A percentile compares a stretch with the other conserved stretches of the same genome.
Conservation (phyloP, 2,888 invertebrate species). For the Taphrorychus bicolor region DNA sequence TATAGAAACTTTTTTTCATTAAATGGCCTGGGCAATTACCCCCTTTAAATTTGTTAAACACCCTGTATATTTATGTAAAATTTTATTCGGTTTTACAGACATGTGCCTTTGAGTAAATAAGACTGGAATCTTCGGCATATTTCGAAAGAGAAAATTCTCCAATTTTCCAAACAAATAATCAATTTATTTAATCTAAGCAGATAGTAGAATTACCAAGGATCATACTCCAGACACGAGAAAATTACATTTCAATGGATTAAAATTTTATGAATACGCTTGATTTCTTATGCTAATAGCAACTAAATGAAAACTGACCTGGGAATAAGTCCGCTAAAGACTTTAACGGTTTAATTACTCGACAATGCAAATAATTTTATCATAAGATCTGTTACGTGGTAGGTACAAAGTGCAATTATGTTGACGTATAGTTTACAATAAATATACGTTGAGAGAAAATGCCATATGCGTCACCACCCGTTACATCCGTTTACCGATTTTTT, state of each 20-base stretch:
- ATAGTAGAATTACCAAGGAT: background rate
- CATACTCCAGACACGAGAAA: background rate
- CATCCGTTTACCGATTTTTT: background rate
- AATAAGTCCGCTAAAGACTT: background rate
- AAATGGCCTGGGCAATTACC: too few species aligned
- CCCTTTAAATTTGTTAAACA: too few species aligned
- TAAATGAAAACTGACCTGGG: background rate
- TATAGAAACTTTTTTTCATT: too few species aligned
- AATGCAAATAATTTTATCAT: background rate
- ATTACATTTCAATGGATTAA: background rate
- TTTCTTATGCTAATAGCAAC: background rate
- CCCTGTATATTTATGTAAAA: too few species aligned
- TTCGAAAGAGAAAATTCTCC: background rate
- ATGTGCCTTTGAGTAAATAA: too few species aligned
- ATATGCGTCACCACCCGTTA: background rate
- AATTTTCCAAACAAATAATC: background rate
- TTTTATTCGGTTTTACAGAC: too few species aligned
- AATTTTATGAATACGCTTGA: background rate
- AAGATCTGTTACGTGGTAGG: background rate
- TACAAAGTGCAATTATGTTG: background rate
- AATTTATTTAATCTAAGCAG: background rate
- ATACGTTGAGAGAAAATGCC: background rate
- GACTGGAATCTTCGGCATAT: too few species aligned
- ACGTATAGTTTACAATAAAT: background rate
- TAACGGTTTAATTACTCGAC: constrained; percentile 4